These are phyloP conservation scores for Nannoperca obscura DNA, from an alignment of 2,797 vertebrate genomes.

Conservation along the genomic window DNA sequence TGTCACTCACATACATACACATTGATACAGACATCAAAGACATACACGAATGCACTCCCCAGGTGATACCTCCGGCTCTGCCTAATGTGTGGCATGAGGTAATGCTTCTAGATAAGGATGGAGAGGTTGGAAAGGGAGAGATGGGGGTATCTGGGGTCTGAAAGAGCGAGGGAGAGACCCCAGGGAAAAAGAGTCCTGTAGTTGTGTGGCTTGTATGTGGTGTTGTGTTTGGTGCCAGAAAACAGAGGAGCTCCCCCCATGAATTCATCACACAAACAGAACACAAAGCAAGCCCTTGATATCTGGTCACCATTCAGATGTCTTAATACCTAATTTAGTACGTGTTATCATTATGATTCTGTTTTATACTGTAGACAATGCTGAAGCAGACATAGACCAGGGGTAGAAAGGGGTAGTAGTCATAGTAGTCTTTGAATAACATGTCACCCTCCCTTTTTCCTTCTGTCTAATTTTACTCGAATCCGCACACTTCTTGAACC, in stretches of 20 bases:
- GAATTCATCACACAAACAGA: conserved; percentile 51
- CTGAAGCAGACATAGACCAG: not conserved
- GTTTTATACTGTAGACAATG: not conserved
- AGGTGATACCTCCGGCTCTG: conserved; percentile 74
- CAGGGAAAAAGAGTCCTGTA: conserved; percentile 56
- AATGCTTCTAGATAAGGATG: conserved; percentile 78
- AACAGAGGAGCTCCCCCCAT: conserved; percentile 52
- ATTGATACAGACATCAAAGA: conserved; percentile 37
- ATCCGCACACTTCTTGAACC: conserved; percentile 41
- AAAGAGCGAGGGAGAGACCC: conserved; percentile 40
- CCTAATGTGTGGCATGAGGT: conserved; percentile 77
- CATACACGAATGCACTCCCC: conserved; percentile 55
- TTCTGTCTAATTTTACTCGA: conserved; percentile 42
- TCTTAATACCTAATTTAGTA: not conserved
- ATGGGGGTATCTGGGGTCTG: conserved; percentile 51
- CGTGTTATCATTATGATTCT: conserved; percentile 1
- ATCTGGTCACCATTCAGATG: not conserved
- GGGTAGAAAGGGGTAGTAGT: not conserved
- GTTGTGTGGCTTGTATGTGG: conserved; percentile 69
- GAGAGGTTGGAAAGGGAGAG: conserved; percentile 51
- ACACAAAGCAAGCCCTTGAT: conserved; percentile 40
- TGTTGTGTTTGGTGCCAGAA: conserved; percentile 67
- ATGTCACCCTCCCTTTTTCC: conserved; percentile 6
- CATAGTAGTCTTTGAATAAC: conserved; percentile 15
- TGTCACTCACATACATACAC: conserved; percentile 28